Evolutionary conservation across 2,113 vertebrate genomes (phyloP).

Genomic region (Oceanites oceanicus): DNA sequence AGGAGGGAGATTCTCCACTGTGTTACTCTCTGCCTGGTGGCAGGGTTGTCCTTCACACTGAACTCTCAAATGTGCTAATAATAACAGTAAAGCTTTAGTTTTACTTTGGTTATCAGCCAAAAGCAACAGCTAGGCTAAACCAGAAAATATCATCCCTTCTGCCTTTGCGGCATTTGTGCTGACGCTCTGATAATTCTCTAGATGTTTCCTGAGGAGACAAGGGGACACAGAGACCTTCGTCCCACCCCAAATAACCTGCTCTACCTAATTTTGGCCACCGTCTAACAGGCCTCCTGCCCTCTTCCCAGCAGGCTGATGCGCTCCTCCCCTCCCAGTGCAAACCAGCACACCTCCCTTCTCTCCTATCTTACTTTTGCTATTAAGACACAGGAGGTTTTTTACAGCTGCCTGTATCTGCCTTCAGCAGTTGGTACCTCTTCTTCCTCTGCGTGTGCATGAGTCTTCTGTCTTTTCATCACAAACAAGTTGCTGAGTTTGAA

Average conservation of each 20-base stretch:
- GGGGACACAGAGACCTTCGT: not conserved
- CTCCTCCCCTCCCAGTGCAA: not conserved
- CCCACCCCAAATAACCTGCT: not conserved
- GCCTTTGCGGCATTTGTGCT: not conserved
- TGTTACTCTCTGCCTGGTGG: not conserved
- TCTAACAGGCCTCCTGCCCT: not conserved
- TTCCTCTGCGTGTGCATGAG: not conserved
- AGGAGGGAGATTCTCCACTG: not conserved
- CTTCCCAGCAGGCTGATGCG: not conserved
- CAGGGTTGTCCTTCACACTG: constrained; percentile 3
- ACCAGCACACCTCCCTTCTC: not conserved
- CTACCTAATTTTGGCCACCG: not conserved
- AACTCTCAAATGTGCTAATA: not conserved
- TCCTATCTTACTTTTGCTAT: not conserved
- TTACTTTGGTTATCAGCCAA: not conserved
- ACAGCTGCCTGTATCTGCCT: not conserved
- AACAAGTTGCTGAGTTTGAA: not conserved
- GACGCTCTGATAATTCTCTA: not conserved
- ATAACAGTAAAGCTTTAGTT: constrained; percentile 4
- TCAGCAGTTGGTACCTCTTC: not conserved
- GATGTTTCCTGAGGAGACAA: not conserved
- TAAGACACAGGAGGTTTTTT: not conserved
- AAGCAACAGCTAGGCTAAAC: not conserved
- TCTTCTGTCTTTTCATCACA: not conserved
- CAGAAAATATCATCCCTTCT: not conserved